Base-by-base conservation (phyloP, 1,140 invertebrate species). In the Solenopsis invicta region DNA sequence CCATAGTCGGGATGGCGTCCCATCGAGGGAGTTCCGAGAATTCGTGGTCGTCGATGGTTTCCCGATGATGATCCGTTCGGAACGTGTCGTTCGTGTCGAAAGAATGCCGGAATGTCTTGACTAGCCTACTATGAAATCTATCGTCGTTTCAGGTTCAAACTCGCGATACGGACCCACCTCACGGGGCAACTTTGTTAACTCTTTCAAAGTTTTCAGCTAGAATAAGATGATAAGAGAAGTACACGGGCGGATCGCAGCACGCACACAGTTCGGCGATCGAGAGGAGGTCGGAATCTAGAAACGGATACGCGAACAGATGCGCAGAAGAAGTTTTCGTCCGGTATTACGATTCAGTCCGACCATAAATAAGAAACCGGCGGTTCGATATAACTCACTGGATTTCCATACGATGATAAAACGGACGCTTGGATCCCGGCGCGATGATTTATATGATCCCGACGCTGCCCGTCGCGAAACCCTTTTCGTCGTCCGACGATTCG, bases 391-490 rank as follows among this genome's bases (percentile, higher is more conserved):
- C 90, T 94, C 94, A 93, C 93, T 94, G 93, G 92, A 94, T 94
- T 94, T 94, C 94, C 94, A 94, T 94, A 93, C 93, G 94, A 94
- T 94, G 93, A 94, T 94, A 94, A 94, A 94, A 94, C 91, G 94
- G 92, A 94, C 93, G 93, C 92, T 93, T 89, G 77, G 78, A 52
- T 37, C 78, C 78, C 61, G 90, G 77, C 77, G 88, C 86, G 89
- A 94, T 94, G 94, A 94, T 95, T 95, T 95, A 95, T 93, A 93
- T 93, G 88, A 88, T 92, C 91, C 90, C 87, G 92, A 93, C 93
- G 92, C 93, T 94, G 93, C 92, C 92, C 86, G 88, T 71, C 72
- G 85, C 87, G 87, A 91, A 81, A 89, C 52, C 67, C 75, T 71
- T 56, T 56, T 59, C 69, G 48, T 59, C 84, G 61, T 48, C 52